Conservation (phyloP, 2,888 invertebrate genomes). For the Chloroclystis v-ata region DNA sequence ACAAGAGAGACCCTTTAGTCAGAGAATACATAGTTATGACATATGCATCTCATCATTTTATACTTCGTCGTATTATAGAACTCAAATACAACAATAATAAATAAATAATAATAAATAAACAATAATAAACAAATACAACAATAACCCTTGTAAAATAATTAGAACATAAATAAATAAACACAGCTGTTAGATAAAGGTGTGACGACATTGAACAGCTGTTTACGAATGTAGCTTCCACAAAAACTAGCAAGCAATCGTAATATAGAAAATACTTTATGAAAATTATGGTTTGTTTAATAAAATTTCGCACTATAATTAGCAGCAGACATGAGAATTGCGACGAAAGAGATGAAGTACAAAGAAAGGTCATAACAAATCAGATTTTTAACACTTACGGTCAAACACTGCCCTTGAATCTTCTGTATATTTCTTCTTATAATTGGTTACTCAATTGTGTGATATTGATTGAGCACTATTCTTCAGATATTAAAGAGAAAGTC, state of each 20-base stretch:
- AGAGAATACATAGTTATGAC: no score
- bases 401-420: background rate
- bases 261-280: no score
- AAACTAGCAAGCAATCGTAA: constrained; percentile 26
- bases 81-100: no score
- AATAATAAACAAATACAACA: background rate
- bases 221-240: constrained; percentile 51
- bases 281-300: no score
- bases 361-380: constrained; percentile 52
- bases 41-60: no score
- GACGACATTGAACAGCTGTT: constrained; percentile 67
- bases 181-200: constrained; percentile 60
- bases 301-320: no score
- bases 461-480: constrained; percentile 24
- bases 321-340: constrained; percentile 35
- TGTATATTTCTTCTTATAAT: constrained; percentile 7
- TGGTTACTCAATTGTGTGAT: constrained; percentile 18
- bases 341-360: constrained; percentile 52
- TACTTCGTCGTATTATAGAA: no score
- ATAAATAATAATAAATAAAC: no score
- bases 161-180: constrained; percentile 17
- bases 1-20: no score
- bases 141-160: background rate
- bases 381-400: constrained; percentile 40
- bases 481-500: constrained; percentile 43